Evolutionary conservation across 2,113 vertebrate species (phyloP), one percentile per base, ranked within the genome.

Genomic region (Azemiops feae): DNA sequence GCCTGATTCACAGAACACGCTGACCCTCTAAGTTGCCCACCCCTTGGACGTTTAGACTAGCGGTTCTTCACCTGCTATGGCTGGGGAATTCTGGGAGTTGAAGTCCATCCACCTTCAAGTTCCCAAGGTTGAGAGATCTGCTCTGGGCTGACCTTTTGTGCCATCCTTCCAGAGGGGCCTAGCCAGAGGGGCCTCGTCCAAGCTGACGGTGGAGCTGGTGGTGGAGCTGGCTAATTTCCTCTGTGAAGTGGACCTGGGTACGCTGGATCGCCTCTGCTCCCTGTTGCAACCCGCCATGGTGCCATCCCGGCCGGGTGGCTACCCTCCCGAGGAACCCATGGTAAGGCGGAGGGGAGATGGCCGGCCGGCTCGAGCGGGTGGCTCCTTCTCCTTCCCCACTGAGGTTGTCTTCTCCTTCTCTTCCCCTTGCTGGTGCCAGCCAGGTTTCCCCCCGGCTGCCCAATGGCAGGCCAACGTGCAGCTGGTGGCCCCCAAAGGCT

Each of bases 401-500:
- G 69, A 81, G 69, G 18, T 30, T 34, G 4, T 20, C 39, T 0
- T 0, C 22, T 58, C 7, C 27, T 9, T 3, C 20, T 39, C 34
- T 87, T 25, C 86, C 39, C 43, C 88, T 87, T n/a, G 30, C 50
- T 53, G 90, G 45, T 2, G 93, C 5, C 96, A 97, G 96, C 94
- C 86, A 30, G 97, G 97, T 60, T 47, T 96, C 54, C 91, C 92
- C 1, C 92, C 52, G 0, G 74, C 93, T 3, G 57, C 92, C 0
- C 95, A 96, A 74, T 96, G 95, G 87, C 96, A 95, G 87, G 96
- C 91, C 0, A 95, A 94, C 27, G 88, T 97, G 50, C 94, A 53
- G 16, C 90, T 99, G 39, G 94, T 97, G 0, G 98, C 98, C 6
- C 98, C 98, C 1, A 97, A 97, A 89, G 98, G 98, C 25, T 93